Evolutionary conservation across 1,140 invertebrate species (phyloP), one percentile per base, ranked within the genome.

Genomic region (Wasmannia auropunctata): DNA sequence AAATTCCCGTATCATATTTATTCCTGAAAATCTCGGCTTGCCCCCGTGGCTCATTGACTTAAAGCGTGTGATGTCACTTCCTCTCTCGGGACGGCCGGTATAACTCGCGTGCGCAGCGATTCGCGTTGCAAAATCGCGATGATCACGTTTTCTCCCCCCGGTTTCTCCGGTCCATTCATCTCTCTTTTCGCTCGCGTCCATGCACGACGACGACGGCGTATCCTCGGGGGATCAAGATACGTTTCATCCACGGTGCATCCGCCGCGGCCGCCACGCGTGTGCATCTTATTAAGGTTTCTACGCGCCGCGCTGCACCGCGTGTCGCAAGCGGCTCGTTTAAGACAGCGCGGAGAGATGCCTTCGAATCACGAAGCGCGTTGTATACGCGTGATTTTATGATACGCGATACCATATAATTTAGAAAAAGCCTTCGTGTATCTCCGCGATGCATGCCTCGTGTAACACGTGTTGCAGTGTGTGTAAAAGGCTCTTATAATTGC

Each of bases 91-190:
- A 14, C 43, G 19, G 19, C 8, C 31, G 8, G 34, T 70, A 56
- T 56, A 72, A 72, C 56, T 74, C 58, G n/a, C n/a, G 34, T n/a
- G 54, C 54, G 37, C 22, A 63, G 46, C 8, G 75, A 72, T 16
- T 14, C 6, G 25, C 62, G 28, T 58, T 74, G 56, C 74, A 25
- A 86, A 76, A 86, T 86, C 87, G 19, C 16, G 31, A 77, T 19
- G 43, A 25, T n/a, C 49, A 25, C 87, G 83, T 76, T 87, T n/a
- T n/a, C n/a, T 87, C 83, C 63, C 77, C 76, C 43, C 49, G 56
- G 88, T 87, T 89, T 74, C 56, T 25, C 14, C 25, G 7, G 40
- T 70, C 65, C 81, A 87, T 90, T 90, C 88, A 89, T 90, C 75
- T 87, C 60, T 56, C 62, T 60, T 56, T 79, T 6, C 62, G 54